A percentile compares a stretch with the other conserved stretches of the same genome.
phyloP scores from a whole-genome alignment of 2,888 invertebrate species.

The Morinoia aosen region DNA sequence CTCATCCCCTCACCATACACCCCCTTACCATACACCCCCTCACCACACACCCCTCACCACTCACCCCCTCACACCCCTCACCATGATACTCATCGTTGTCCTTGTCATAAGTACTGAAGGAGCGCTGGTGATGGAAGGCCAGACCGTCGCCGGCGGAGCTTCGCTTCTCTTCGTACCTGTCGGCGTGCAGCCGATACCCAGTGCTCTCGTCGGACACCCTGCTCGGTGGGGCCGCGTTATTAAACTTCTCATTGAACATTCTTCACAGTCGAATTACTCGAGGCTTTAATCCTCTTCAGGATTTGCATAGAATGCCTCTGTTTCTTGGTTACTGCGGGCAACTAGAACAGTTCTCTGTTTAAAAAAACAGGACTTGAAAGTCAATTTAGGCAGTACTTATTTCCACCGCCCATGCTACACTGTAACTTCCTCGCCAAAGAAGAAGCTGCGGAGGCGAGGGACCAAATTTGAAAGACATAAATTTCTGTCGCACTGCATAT shows the following conservation, averaged over 20 bases:
- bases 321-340: background rate
- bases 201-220: constrained; percentile 37
- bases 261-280: background rate
- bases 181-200: constrained; percentile 10
- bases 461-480: too few relatives aligned
- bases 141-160: constrained; percentile 55
- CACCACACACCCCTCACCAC: constrained; percentile 15
- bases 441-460: background rate
- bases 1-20: background rate
- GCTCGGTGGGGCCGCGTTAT: background rate
- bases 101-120: constrained; percentile 57
- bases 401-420: background rate
- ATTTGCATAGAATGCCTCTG: background rate
- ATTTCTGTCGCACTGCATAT: background rate
- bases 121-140: constrained; percentile 45
- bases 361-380: background rate
- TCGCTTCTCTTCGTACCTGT: constrained; percentile 32
- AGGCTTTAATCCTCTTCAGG: background rate
- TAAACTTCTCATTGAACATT: background rate
- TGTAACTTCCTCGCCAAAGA: background rate
- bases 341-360: background rate
- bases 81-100: constrained; percentile 56
- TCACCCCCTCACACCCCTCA: background rate
- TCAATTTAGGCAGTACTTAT: background rate
- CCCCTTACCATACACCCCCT: background rate